Base-by-base conservation (phyloP, 2,888 invertebrate species). In the Xiphydria camelus region DNA sequence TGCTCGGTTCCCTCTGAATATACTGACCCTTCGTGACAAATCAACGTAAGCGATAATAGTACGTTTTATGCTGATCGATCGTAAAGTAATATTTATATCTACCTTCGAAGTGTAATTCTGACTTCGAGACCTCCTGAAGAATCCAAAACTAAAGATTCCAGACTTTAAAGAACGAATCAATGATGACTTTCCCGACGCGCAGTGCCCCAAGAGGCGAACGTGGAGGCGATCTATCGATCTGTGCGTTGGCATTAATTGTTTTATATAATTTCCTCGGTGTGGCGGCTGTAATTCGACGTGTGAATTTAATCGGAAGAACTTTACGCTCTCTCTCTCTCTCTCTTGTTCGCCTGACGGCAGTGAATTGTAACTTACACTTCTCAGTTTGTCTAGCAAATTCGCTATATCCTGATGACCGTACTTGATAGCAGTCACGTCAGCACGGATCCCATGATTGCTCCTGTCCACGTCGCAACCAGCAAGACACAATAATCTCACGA, bases 401-500 rank as follows among this genome's bases (percentile, higher is more conserved):
- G 85, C 85, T 42, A 88, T 85, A 49, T 85, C 82, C 47, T 82
- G 81, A 68, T 85, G 83, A 14, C 88, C 87, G 62, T 87, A 83
- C 61, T 88, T 87, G 40, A 88, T 76, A n/a, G 89, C 89, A 56
- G 87, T 85, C 26, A 89, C 85, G 64, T 89, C 88, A 3, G 88
- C 86, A 33, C 85, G 81, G 40, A 88, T 84, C 39, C 87, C 87
- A 61, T 80, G 79, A 70, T 86, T 86, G 37, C 82, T 80, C 47
- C 81, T 80, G 57, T 86, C 85, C 33, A 86, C 82, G 58, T 84
- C 82, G 60, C 87, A 87, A 29, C 88, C 87, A 45, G 87, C 83
- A 52, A 87, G 79, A 61, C 88, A 84, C 35, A 89, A 77, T 65
- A 84, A 83, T 57, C 83, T 82, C 58, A 62, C 84, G 53, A 88